A percentile compares a stretch with the other conserved stretches of the same genome.
phyloP scores from a whole-genome alignment of 2,113 vertebrate genomes.

The Atractosteus spatula region DNA sequence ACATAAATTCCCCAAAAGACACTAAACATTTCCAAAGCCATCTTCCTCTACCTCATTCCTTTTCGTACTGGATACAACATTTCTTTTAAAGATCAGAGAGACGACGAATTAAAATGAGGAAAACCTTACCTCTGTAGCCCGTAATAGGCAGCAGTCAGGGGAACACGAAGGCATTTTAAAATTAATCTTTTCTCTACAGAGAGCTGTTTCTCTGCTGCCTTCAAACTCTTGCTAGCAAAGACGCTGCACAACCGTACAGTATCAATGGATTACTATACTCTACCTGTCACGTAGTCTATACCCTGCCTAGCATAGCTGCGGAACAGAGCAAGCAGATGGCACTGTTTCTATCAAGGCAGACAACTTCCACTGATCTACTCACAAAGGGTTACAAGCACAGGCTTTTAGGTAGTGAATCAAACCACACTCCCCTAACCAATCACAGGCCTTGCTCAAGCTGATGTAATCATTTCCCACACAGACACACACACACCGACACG shows the following conservation, averaged over 20 bases:
- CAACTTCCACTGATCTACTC: constrained; percentile 62
- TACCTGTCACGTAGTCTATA: constrained; percentile 61
- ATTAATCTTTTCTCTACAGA: constrained; percentile 51
- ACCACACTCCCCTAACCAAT: constrained; percentile 64
- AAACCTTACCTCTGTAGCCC: constrained; percentile 80
- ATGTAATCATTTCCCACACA: constrained; percentile 71
- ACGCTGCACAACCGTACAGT: constrained; percentile 24
- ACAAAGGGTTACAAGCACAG: constrained; percentile 64
- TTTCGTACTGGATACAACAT: constrained; percentile 12
- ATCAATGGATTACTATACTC: constrained; percentile 45
- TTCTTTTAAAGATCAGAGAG: not conserved
- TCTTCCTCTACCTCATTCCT: not conserved
- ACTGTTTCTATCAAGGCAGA: constrained; percentile 58
- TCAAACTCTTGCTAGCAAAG: constrained; percentile 19
- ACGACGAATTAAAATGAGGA: constrained; percentile 25
- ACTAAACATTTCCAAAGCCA: not conserved
- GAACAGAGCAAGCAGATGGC: constrained; percentile 39
- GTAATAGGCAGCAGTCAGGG: constrained; percentile 84
- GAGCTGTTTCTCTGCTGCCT: constrained; percentile 36
- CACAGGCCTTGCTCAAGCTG: constrained; percentile 59
- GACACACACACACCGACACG: constrained; percentile 32
- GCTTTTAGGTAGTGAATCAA: constrained; percentile 71
- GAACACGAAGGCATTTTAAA: constrained; percentile 90
- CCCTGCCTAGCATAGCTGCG: constrained; percentile 27
- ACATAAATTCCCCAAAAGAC: constrained; percentile 2